These are phyloP conservation scores for Struthidea cinerea DNA, from an alignment of 2,113 vertebrate genomes.

Conservation along the genomic window DNA sequence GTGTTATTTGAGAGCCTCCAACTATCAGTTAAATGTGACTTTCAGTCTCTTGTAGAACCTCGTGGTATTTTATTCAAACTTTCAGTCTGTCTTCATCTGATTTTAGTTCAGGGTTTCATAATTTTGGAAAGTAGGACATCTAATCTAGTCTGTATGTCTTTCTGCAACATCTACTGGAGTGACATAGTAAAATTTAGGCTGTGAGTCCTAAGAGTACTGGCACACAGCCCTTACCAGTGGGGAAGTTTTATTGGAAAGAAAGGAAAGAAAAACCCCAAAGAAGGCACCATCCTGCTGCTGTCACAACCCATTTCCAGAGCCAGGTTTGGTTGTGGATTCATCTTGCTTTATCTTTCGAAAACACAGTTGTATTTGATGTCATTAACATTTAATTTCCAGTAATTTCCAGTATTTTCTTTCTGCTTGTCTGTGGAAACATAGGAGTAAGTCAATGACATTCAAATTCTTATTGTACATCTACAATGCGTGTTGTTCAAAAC, in stretches of 20 bases:
- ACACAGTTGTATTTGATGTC: not conserved
- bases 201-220: not conserved
- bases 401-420: not conserved
- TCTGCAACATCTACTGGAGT: not conserved
- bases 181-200: not conserved
- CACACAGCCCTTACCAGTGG: not conserved
- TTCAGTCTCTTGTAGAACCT: not conserved
- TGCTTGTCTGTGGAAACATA: not conserved
- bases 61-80: not conserved
- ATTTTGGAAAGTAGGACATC: not conserved
- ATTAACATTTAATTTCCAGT: not conserved
- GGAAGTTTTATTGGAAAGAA: not conserved
- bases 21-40: slow-evolving; percentile 13
- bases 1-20: not conserved
- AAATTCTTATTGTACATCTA: not conserved
- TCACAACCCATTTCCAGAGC: not conserved
- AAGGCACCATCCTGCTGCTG: not conserved
- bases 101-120: not conserved
- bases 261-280: not conserved
- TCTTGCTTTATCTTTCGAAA: not conserved
- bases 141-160: not conserved
- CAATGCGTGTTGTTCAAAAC: not conserved
- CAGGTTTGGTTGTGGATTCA: not conserved
- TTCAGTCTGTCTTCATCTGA: not conserved
- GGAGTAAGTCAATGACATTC: not conserved